These are phyloP conservation scores for Apostichopus japonicus DNA, from an alignment of 35 echinoderm and acorn worm genomes.

Conservation along the genomic window DNA sequence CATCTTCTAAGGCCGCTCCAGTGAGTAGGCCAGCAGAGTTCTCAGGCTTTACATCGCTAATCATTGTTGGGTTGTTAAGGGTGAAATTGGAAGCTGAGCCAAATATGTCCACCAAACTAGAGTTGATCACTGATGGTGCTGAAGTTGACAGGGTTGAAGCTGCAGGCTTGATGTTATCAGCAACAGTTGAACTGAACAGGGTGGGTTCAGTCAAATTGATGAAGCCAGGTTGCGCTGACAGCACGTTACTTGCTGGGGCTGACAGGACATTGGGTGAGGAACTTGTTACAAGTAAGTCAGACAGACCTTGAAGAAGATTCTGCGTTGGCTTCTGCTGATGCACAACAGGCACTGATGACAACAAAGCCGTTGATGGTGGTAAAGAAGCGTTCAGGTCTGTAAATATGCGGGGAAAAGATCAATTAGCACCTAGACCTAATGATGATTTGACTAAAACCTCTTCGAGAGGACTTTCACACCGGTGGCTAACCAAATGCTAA, in stretches of 20 bases:
- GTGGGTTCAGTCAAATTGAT: constrained; percentile 42
- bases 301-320: constrained; percentile 46
- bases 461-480: constrained; percentile 7
- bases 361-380: constrained; percentile 29
- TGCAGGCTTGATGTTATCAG: constrained; percentile 1
- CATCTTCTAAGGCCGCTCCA: constrained; percentile 54
- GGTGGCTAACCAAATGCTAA: not conserved
- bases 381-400: constrained; percentile 37
- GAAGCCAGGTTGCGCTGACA: not conserved
- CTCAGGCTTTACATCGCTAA: constrained; percentile 34
- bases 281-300: constrained; percentile 14
- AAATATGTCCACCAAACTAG: not conserved
- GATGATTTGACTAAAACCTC: not conserved
- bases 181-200: constrained; percentile 43
- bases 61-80: constrained; percentile 34
- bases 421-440: constrained; percentile 22
- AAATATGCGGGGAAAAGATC: constrained; percentile 53
- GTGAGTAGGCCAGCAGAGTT: constrained; percentile 27
- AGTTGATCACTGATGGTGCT: not conserved
- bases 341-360: not conserved
- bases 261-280: constrained; percentile 46
- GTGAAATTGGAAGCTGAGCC: constrained; percentile 26
- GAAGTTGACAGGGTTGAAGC: not conserved
- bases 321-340: constrained; percentile 23
- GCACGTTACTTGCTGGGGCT: not conserved